Base-by-base conservation (phyloP, 1,140 invertebrate genomes). In the Anastrepha ludens region DNA sequence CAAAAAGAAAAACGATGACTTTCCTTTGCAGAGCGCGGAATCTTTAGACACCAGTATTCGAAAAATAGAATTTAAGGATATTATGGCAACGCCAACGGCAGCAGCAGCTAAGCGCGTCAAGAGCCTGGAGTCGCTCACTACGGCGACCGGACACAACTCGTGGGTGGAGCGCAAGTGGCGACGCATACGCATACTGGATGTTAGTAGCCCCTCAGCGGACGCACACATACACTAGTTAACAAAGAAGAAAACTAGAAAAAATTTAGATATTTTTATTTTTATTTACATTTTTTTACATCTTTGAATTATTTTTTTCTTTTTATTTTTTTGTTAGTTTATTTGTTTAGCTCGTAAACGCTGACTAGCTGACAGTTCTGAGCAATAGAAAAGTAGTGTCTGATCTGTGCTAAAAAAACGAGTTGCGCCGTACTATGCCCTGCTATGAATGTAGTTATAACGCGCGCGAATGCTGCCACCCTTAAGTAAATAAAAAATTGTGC, bases 141-240 rank as follows among this genome's bases (percentile, higher is more conserved):
- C 74, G 15, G 74, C 74, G 3, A 81, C 47, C 1, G 47, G 17
- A 13, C 7, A n/a, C 41, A 58, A 17, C 20, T 81, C 74, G 74
- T 81, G 74, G 74, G 74, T 81, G 74, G 74, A 81, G 9, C 74
- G 74, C 74, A 81, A 81, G 55, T 81, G 74, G 74, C 74, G 74
- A 0, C 74, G 74, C 20, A 81, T 81, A 81, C 74, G 74, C 50
- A n/a, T 81, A 55, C 74, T 81, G 74, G 74, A 81, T 29, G 74
- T 74, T 74, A 74, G 70, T 81, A 81, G 55, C 2, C n/a, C 2
- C n/a, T n/a, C 20, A 55, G 50, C 44, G 29, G 74, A 81, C 17
- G 8, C 50, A 81, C 17, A 20, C 11, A 15, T 58, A 81, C 47
- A 55, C 47, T 81, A 55, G 47, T 20, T 50, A 29, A 20, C 5